Evolutionary conservation across 2,113 vertebrate genomes (phyloP).

Genomic region (Spheniscus mendiculus): DNA sequence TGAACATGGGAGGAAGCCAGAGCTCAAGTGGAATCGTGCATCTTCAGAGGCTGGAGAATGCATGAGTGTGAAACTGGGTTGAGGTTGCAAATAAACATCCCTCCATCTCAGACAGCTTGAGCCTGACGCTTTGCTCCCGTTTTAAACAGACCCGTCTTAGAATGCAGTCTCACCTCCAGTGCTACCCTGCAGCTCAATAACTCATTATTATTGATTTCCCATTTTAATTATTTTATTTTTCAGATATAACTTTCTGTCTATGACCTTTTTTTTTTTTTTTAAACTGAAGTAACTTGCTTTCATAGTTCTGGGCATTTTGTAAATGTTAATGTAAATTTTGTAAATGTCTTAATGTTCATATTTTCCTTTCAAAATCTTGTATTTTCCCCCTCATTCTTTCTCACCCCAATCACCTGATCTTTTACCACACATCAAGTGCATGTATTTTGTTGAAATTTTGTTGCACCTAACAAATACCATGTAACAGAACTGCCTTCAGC

Average conservation of each 20-base stretch:
- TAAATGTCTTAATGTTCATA: not conserved
- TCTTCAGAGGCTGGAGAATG: not conserved
- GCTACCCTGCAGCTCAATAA: not conserved
- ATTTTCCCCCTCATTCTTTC: not conserved
- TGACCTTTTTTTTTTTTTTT: not conserved
- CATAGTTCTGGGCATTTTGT: not conserved
- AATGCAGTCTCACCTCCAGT: not conserved
- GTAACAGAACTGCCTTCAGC: not conserved
- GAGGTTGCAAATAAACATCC: not conserved
- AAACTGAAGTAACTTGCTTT: not conserved
- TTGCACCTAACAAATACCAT: not conserved
- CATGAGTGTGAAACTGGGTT: not conserved
- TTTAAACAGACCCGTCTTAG: not conserved
- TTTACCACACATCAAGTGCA: not conserved
- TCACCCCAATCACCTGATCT: not conserved
- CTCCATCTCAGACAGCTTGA: not conserved
- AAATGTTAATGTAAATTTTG: not conserved
- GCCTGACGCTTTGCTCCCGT: fast-evolving
- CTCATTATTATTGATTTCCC: not conserved
- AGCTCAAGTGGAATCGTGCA: fast-evolving
- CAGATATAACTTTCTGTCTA: fast-evolving
- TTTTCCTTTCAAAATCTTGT: not conserved
- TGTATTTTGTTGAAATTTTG: not conserved
- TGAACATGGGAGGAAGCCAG: not conserved
- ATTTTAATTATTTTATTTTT: not conserved